Evolutionary conservation across 2,888 invertebrate genomes (phyloP).

Genomic region (Crematogaster levior): DNA sequence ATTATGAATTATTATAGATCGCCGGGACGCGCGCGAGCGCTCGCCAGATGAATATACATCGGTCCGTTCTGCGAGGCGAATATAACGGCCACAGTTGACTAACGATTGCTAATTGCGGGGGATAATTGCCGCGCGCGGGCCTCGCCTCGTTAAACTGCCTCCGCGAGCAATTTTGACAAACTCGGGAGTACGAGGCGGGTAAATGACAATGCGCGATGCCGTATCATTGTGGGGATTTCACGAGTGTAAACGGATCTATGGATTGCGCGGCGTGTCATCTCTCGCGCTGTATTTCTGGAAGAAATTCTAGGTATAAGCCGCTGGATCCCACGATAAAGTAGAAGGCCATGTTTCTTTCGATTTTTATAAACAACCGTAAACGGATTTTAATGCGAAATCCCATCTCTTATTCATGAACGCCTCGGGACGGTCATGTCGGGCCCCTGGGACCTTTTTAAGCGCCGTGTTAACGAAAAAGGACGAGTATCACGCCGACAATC

Average conservation of each 20-base stretch:
- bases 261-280: not conserved
- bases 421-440: slow-evolving; percentile 33
- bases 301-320: too few species aligned
- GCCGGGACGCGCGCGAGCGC: not conserved
- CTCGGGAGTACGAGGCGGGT: not conserved
- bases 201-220: slow-evolving; percentile 1
- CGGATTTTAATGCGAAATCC: slow-evolving; percentile 7
- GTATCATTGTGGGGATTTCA: not conserved
- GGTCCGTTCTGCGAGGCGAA: slow-evolving; percentile 11
- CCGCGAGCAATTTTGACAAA: not conserved
- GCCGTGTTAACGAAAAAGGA: slow-evolving; percentile 67
- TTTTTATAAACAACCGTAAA: slow-evolving; percentile 31
- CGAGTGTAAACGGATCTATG: not conserved
- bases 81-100: slow-evolving; percentile 46
- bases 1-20: slow-evolving; percentile 50
- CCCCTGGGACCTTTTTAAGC: slow-evolving; percentile 33
- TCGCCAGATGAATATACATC: slow-evolving; percentile 53
- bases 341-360: not conserved
- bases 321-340: not conserved
- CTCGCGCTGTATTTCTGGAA: not conserved
- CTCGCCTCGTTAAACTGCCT: slow-evolving; percentile 54
- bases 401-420: slow-evolving; percentile 46
- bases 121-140: slow-evolving; percentile 53
- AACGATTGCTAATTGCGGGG: slow-evolving; percentile 62
- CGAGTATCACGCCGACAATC: slow-evolving; percentile 74